These are phyloP conservation scores for Ophion ellenae DNA, from an alignment of 2,888 invertebrate genomes.

Conservation along the genomic window DNA sequence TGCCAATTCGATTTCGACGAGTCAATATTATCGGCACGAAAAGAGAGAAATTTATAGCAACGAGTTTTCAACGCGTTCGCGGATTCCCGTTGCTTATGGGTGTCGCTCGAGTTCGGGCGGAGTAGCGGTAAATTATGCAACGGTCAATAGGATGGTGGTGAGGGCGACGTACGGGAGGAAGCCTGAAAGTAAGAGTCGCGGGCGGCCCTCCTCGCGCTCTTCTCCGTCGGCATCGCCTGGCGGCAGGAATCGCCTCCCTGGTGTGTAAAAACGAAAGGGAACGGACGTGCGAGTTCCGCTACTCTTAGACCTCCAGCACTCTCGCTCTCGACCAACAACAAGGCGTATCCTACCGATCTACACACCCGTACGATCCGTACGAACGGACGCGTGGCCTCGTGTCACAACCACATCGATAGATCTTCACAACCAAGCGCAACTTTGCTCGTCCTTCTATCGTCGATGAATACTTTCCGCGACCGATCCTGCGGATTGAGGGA, in stretches of 20 bases:
- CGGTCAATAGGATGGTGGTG: conserved; percentile 53
- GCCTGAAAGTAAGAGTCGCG: conserved; percentile 80
- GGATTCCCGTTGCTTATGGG: conserved; percentile 24
- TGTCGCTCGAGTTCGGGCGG: conserved; percentile 45
- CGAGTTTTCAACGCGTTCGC: conserved; percentile 26
- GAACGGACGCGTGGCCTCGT: conserved; percentile 1
- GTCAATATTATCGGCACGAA: conserved; percentile 37
- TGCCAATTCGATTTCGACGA: conserved; percentile 15
- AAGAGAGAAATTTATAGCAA: conserved; percentile 48
- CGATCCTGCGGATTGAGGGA: no score
- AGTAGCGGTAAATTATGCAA: conserved; percentile 65
- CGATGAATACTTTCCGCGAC: neutral
- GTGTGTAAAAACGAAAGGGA: conserved; percentile 53
- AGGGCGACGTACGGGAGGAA: conserved; percentile 65
- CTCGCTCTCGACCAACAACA: neutral
- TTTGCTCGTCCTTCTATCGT: neutral
- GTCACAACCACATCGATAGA: conserved; percentile 5
- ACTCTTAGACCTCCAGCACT: conserved; percentile 8
- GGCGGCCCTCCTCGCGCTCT: conserved; percentile 64
- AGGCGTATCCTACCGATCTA: neutral
- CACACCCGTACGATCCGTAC: neutral
- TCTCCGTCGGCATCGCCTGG: conserved; percentile 29
- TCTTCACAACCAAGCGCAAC: neutral
- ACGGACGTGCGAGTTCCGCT: conserved; percentile 57
- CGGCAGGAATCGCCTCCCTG: neutral